phyloP scores from a whole-genome alignment of 2,888 invertebrate species.

The Drosophila phalerata region DNA sequence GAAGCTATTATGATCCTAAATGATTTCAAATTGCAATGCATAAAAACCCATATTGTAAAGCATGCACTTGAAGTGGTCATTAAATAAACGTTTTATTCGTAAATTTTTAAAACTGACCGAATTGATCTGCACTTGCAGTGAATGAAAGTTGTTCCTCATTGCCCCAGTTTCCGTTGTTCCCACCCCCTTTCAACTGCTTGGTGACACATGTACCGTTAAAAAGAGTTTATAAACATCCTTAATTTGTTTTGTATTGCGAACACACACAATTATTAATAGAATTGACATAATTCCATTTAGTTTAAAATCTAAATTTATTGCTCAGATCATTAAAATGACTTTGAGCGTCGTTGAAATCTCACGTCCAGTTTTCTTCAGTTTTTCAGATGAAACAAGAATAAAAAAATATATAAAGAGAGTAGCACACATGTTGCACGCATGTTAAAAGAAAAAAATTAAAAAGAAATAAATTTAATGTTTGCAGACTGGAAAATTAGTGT shows the following conservation, averaged over 20 bases:
- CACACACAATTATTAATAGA: slow-evolving; percentile 65
- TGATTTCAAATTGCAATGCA: slow-evolving; percentile 4
- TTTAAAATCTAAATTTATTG: slow-evolving; percentile 65
- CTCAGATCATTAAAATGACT: slow-evolving; percentile 64
- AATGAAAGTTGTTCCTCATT: not conserved
- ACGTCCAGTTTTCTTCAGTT: slow-evolving; percentile 25
- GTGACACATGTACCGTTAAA: slow-evolving; percentile 39
- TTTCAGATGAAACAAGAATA: slow-evolving; percentile 47
- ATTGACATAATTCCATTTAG: slow-evolving; percentile 75
- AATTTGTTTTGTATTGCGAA: slow-evolving; percentile 46
- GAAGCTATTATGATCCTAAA: slow-evolving; percentile 1
- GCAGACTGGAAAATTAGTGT: slow-evolving; percentile 62
- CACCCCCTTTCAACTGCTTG: slow-evolving; percentile 1
- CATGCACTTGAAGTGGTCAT: slow-evolving; percentile 33
- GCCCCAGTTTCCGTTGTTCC: not conserved
- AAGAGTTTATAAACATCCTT: slow-evolving; percentile 66
- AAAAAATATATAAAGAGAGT: slow-evolving; percentile 31
- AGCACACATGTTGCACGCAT: slow-evolving; percentile 77
- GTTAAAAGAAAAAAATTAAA: slow-evolving; percentile 42
- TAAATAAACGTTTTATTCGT: slow-evolving; percentile 23
- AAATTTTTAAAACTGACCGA: slow-evolving; percentile 5
- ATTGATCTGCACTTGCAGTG: slow-evolving; percentile 6
- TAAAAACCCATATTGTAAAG: slow-evolving; percentile 27
- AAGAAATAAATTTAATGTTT: slow-evolving; percentile 40
- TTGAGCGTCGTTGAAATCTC: slow-evolving; percentile 52